phyloP scores from a whole-genome alignment of 2,888 invertebrate species.

The Alloplasta piceator region DNA sequence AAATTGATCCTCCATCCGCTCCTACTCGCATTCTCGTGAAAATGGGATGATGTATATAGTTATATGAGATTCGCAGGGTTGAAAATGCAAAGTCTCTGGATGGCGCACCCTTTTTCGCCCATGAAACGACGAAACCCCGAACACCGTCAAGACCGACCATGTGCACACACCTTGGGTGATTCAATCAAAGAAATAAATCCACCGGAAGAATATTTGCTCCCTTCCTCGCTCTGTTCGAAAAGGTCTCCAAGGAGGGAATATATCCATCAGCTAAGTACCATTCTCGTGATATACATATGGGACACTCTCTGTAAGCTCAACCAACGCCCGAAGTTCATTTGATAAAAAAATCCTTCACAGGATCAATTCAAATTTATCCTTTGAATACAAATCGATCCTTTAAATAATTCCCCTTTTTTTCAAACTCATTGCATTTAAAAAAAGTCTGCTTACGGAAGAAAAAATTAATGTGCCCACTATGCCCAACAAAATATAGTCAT shows the following conservation, averaged over 20 bases:
- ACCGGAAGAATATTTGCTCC: constrained; percentile 46
- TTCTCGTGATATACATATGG: constrained; percentile 21
- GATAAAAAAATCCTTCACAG: no score
- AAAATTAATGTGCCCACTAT: no score
- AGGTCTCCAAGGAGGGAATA: constrained; percentile 7
- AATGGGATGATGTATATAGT: constrained; percentile 9
- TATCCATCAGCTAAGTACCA: constrained; percentile 62
- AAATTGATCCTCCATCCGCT: constrained; percentile 36
- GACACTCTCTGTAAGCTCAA: no score
- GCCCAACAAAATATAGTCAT: no score
- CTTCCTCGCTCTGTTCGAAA: not conserved
- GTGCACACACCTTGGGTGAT: constrained; percentile 24
- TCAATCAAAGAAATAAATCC: constrained; percentile 61
- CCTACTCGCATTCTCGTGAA: constrained; percentile 11
- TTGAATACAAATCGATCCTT: no score
- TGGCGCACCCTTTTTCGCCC: constrained; percentile 18
- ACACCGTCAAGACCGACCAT: constrained; percentile 13
- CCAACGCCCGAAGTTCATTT: no score
- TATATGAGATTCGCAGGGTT: constrained; percentile 45
- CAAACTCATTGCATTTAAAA: no score
- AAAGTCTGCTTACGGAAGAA: no score
- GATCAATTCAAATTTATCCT: no score
- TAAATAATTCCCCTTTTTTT: no score
- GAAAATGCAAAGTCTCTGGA: constrained; percentile 55
- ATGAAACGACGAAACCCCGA: not conserved